Base-by-base conservation (phyloP, 1,140 invertebrate species). In the Zophobas morio region DNA sequence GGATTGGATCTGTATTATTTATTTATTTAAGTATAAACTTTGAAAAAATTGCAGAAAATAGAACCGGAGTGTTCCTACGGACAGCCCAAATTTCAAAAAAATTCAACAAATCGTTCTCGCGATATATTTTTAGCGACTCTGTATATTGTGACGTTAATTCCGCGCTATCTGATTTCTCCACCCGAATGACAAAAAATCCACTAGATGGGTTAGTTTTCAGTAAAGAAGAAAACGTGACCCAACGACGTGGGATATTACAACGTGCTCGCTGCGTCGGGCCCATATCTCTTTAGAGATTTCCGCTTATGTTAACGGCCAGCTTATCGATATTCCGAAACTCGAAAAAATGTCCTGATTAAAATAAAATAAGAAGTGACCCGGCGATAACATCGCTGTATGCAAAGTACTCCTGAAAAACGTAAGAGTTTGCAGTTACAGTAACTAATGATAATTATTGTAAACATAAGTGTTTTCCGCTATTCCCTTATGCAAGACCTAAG, bases 151-250 rank as follows among this genome's bases (percentile, higher is more conserved):
- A 20, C 20, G 20, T 20, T 20, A 20, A 20, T 20, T 20, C 20
- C 20, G 0, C 20, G 20, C 20, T 20, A 20, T 20, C 20, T 20
- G 20, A 20, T 20, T 20, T 20, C 20, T 20, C 20, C 20, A 20
- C 20, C 20, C 20, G 20, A 20, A 20, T 20, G 20, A 60, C 35
- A 33, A 60, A 60, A 66, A 42, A 42, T n/a, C 40, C n/a, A 42
- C 60, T 36, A 66, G 60, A 20, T 66, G 40, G 42, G 60, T 66
- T 66, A 66, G 37, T 33, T 42, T 66, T 39, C 60, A 66, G 5
- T n/a, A 42, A 32, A 39, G 71, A 3, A 54, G 71, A 73, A 73
- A 73, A 73, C 71, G 71, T 73, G 71, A 73, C 71, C 39, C n/a
- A 42, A 40, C 40, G 71, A 73, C 71, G 71, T 73, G 71, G 71